Evolutionary conservation across 2,113 vertebrate species (phyloP), one percentile per base, ranked within the genome.

Genomic region (Piprites chloris): DNA sequence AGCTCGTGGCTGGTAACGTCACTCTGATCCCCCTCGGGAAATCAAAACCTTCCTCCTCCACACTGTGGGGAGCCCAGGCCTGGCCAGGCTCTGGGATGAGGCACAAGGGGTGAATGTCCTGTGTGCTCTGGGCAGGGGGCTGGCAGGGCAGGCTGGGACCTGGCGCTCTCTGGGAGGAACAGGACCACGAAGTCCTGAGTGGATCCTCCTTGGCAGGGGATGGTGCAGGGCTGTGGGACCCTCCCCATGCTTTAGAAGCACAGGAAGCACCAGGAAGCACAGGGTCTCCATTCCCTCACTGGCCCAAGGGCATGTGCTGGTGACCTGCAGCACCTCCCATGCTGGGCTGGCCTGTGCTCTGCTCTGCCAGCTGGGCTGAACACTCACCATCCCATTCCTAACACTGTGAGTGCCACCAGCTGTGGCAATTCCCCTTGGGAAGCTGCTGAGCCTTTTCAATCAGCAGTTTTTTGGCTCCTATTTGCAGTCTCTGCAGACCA

Each of bases 1-100:
- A 67, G 68, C 77, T 71, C 12, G 7, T 7, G 65, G 63, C 46
- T 66, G 67, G 82, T 22, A 76, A 63, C 2, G 5, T 55, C 72
- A 22, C 2, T 7, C 65, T 20, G 44, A 47, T 61, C 14, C 83
- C 59, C 1, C 82, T 87, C 3, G 2, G 71, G 79, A 65, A 61
- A 61, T 41, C 10, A 12, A 56, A 89, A 11, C 14, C 17, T 58
- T 32, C 24, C 85, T 55, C 14, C 52, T 41, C 6, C 0, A 4
- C 1, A 1, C 13, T 27, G 0, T 2, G 26, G 37, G 53, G 46
- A 92, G 15, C 53, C 20, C 0, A 0, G 56, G 7, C 4, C 19
- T 17, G 52, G 47, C 47, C 66, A 21, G 2, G 58, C 53, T 27
- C 7, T 0, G 42, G 41, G 41, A 8, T 55, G 61, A 55, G 56